phyloP scores from a whole-genome alignment of 1,140 invertebrate genomes.

The Plectus sambesii region DNA sequence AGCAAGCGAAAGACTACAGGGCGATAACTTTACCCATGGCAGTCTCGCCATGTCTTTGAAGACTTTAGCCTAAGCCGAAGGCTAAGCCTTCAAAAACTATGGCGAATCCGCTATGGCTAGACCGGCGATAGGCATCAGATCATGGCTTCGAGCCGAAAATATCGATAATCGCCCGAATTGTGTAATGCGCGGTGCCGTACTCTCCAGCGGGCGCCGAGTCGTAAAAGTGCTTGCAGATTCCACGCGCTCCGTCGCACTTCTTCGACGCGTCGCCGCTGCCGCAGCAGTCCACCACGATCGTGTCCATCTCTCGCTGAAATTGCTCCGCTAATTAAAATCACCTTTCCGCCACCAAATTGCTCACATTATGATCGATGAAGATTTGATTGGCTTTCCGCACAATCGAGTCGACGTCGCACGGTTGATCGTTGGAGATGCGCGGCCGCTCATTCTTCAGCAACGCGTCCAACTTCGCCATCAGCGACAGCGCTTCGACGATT shows the following conservation, averaged over 20 bases:
- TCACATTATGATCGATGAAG: constrained; percentile 87
- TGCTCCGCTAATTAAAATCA: neutral
- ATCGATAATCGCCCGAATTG: constrained; percentile 50
- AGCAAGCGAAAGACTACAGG: too few species aligned
- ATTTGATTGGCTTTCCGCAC: constrained; percentile 86
- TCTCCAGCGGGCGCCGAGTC: constrained; percentile 91
- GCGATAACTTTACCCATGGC: too few species aligned
- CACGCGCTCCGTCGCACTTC: constrained; percentile 75
- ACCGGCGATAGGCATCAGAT: too few species aligned
- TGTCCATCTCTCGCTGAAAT: constrained; percentile 61
- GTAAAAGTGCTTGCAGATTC: constrained; percentile 92
- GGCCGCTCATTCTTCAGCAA: constrained; percentile 29
- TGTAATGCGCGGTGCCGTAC: constrained; percentile 93
- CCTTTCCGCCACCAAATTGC: constrained; percentile 13
- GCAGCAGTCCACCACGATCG: constrained; percentile 80
- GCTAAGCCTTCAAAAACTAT: too few species aligned
- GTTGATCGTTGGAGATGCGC: constrained; percentile 58
- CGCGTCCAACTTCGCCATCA: constrained; percentile 55
- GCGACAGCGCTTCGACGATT: constrained; percentile 84
- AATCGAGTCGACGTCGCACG: constrained; percentile 77
- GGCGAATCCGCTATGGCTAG: too few species aligned
- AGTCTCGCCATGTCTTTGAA: too few species aligned
- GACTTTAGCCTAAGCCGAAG: too few species aligned
- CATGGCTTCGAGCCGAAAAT: constrained; percentile 34
- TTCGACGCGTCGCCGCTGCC: constrained; percentile 54